Evolutionary conservation across 2,797 vertebrate genomes (phyloP), one percentile per base, ranked within the genome.

Genomic region (Iguana delicatissima): DNA sequence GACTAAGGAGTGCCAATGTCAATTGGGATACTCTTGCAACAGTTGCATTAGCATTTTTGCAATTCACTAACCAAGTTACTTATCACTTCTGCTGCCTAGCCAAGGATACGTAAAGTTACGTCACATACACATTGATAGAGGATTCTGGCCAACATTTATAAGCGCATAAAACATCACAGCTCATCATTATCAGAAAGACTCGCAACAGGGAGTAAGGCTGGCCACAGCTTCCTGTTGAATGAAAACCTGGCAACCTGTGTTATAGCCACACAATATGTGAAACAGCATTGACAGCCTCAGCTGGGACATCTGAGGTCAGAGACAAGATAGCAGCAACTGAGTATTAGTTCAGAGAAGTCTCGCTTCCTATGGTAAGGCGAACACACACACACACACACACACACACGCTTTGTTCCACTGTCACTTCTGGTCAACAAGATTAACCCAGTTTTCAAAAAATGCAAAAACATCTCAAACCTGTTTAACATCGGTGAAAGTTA

Each of bases 211-310:
- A 64, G 57, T 2, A 7, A 22, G 32, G 35, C 10, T 46, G 59
- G 59, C 59, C 81, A 64, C 81, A 64, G 59, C 59, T 84, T 84
- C 83, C 64, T 84, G 29, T 84, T 84, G 14, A 69, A 67, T 9
- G 26, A 7, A 69, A 24, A 26, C 29, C 50, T 64, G 3, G 83
- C 69, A 22, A 72, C 42, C 18, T 26, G 26, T 12, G 26, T 50
- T 69, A 42, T 64, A 24, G 13, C 82, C 82, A 69, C 24, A 50
- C 46, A 46, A 46, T 84, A 26, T 84, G 42, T 84, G 62, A 84
- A 84, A 50, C 13, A 84, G 42, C 62, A 50, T 29, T 67, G 55
- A 55, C 29, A 67, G 7, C 42, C 7, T 69, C 38, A 84, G 38
- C 62, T 69, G 62, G 35, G 59, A 2, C 5, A 42, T 64, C 14